Conservation (phyloP, 2,797 vertebrate species). For the Columba guinea region DNA sequence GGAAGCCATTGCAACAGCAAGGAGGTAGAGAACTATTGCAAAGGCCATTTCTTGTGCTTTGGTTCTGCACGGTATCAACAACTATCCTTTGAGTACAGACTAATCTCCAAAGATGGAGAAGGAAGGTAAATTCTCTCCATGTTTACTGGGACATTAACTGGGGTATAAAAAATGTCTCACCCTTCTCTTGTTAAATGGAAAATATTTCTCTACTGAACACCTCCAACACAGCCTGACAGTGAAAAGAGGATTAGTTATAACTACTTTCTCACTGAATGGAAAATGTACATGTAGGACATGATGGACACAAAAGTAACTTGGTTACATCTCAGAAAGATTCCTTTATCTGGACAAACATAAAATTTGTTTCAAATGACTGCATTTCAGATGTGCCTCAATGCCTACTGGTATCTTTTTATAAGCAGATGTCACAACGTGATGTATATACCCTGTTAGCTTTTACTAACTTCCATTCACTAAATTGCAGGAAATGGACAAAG, state of each 20-base stretch:
- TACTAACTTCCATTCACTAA: conserved; percentile 28
- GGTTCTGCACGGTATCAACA: neutral
- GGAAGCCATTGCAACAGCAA: neutral
- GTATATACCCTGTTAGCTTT: neutral
- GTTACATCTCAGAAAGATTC: neutral
- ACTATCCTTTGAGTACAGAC: neutral
- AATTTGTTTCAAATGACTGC: neutral
- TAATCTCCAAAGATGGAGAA: neutral
- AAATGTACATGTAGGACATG: neutral
- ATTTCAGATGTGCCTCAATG: neutral
- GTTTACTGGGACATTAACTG: neutral
- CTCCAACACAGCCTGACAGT: neutral
- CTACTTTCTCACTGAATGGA: neutral
- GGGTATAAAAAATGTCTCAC: neutral
- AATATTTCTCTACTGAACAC: neutral
- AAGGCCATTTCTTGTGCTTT: neutral
- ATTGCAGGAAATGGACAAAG: conserved; percentile 30
- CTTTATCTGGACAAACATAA: neutral
- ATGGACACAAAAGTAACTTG: neutral
- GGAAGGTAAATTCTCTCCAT: neutral
- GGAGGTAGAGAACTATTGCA: neutral
- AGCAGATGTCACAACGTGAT: neutral
- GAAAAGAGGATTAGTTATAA: neutral
- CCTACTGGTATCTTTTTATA: neutral
- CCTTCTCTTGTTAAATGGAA: neutral